Conservation (phyloP, 2,888 invertebrate genomes). For the Spatulosminthurus flaviceps region DNA sequence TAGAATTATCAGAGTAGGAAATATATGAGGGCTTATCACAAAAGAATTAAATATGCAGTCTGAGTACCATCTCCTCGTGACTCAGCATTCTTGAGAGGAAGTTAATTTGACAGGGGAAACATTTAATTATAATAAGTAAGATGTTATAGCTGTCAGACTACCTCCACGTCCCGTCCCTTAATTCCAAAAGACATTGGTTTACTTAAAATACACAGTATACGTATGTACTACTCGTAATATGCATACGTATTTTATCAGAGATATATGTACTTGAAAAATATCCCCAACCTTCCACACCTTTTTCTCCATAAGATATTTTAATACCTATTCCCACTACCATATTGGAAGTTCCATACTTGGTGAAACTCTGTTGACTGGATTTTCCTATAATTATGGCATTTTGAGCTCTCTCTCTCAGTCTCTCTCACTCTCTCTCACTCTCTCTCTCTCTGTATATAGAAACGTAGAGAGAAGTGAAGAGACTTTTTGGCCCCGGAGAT, state of each 20-base stretch:
- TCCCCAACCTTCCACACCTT: too few relatives aligned
- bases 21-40: neutral
- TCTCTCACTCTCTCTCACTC: neutral
- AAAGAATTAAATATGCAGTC: neutral
- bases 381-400: neutral
- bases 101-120: conserved; percentile 34
- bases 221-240: neutral
- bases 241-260: neutral
- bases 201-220: neutral
- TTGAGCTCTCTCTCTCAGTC: neutral
- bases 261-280: too few relatives aligned
- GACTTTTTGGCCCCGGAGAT: too few relatives aligned
- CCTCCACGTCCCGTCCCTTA: neutral
- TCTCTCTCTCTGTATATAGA: neutral
- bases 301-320: too few relatives aligned
- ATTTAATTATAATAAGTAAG: conserved; percentile 36
- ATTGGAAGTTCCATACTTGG: too few relatives aligned
- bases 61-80: neutral
- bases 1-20: too few relatives aligned
- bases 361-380: neutral
- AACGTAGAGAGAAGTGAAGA: neutral
- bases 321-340: too few relatives aligned
- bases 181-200: neutral
- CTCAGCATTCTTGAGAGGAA: conserved; percentile 20
- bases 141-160: conserved; percentile 14